Evolutionary conservation across 2,797 vertebrate species (phyloP).

Genomic region (Gadopsis marmoratus): DNA sequence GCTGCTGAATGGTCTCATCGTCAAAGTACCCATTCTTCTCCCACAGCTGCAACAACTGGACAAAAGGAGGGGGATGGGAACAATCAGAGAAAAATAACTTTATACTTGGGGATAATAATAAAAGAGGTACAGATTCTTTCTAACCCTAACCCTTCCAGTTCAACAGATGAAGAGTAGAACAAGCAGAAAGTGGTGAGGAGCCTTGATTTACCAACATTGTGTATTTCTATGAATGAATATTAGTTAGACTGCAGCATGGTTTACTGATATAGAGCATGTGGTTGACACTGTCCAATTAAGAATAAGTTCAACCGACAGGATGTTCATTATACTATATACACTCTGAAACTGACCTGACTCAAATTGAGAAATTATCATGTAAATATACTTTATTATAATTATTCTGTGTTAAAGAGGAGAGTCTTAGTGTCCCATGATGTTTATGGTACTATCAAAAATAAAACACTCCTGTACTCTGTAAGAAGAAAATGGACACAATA

Average conservation of each 20-base stretch:
- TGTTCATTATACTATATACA: not conserved
- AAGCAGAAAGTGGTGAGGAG: not conserved
- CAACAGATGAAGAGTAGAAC: not conserved
- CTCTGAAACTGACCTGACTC: not conserved
- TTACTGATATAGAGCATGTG: not conserved
- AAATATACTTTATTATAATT: slow-evolving; percentile 5
- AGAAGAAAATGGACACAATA: not conserved
- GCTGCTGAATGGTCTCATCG: slow-evolving; percentile 95
- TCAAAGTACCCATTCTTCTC: slow-evolving; percentile 99
- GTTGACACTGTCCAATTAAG: not conserved
- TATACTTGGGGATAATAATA: not conserved
- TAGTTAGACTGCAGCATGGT: not conserved
- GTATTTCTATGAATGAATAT: not conserved
- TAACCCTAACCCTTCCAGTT: not conserved
- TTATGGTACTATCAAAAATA: not conserved
- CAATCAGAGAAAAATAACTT: not conserved
- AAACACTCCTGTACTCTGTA: not conserved
- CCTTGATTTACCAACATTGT: not conserved
- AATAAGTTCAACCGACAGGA: not conserved
- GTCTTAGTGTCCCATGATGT: not conserved
- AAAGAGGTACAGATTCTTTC: not conserved
- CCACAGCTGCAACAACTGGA: slow-evolving; percentile 95
- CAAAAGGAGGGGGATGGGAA: not conserved
- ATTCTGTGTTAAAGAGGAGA: not conserved
- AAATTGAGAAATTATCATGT: not conserved